Percentiles rank a stretch among this genome's conserved stretches.
phyloP scores from a whole-genome alignment of 53 echinoderm and acorn worm species.

The Paelopatides confundens region DNA sequence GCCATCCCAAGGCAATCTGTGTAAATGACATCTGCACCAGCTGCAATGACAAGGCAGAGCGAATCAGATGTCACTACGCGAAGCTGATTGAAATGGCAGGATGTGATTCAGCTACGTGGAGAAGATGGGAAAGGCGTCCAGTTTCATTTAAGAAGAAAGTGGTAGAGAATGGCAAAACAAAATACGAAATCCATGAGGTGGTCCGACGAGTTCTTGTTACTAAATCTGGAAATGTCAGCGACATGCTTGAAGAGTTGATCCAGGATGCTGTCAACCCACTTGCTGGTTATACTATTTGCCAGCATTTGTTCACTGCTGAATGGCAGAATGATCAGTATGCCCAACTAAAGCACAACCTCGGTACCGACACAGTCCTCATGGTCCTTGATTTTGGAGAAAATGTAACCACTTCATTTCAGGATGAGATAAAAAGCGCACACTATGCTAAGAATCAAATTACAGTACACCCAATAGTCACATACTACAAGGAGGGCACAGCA shows the following conservation, averaged over 20 bases:
- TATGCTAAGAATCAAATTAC: background rate
- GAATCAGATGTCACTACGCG: no score
- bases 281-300: background rate
- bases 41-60: no score
- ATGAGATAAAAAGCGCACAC: background rate
- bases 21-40: no score
- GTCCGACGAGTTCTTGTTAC: conserved; percentile 1
- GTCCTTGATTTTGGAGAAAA: background rate
- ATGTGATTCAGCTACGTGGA: no score
- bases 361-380: background rate
- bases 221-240: background rate
- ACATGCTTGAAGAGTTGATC: background rate
- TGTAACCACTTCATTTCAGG: background rate
- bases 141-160: no score
- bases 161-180: no score
- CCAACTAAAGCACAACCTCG: background rate
- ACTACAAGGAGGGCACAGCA: background rate
- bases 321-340: background rate
- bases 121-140: no score
- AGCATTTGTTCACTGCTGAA: background rate
- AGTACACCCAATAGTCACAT: background rate
- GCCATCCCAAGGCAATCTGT: no score
- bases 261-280: background rate
- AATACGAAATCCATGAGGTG: no score
- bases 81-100: no score